Base-by-base conservation (phyloP, 2,797 vertebrate species). In the Dromococcyx pavoninus region DNA sequence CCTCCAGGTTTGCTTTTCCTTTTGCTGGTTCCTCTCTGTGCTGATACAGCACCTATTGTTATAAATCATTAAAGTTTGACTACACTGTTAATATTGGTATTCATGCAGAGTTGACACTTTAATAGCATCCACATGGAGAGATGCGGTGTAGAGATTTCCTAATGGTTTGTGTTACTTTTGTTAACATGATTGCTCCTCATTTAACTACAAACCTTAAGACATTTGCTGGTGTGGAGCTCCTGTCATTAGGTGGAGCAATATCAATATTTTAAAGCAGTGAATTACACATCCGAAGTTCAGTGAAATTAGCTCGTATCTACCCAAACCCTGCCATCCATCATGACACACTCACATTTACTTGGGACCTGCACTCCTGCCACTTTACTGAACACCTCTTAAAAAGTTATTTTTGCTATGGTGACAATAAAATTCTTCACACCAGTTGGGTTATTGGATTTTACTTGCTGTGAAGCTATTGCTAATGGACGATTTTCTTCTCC, bases 171-270 rank as follows among this genome's bases (percentile, higher is more conserved):
- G 60, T 86, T 84, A 77, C 76, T 67, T 93, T 94, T 62, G 17
- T 87, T 93, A 90, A 95, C 28, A 33, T 25, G 53, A 91, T 17
- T 58, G 65, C 94, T 90, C 84, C 73, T 96, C 85, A 41, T 74
- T 51, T 58, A 93, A 93, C 88, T 53, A 60, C 51, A 70, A 71
- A 73, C 65, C 51, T 91, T 60, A 44, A n/a, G 79, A 82, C 78
- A 66, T 86, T 84, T n/a, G 58, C 61, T 54, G 44, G 77, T 3
- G 67, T 71, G 84, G 84, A 62, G 24, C 92, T 89, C 88, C 86
- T 85, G 48, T 70, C 58, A 56, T 57, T 53, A 93, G 78, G 43
- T 64, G 64, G 61, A 83, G 70, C 44, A 32, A 73, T 30, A 33
- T 24, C 69, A 41, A 66, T 89, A 92, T 86, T 95, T 94, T 87